These are phyloP conservation scores for Stichodactyla helianthus DNA, from an alignment of 64 coral and sea anemone genomes.

Conservation along the genomic window DNA sequence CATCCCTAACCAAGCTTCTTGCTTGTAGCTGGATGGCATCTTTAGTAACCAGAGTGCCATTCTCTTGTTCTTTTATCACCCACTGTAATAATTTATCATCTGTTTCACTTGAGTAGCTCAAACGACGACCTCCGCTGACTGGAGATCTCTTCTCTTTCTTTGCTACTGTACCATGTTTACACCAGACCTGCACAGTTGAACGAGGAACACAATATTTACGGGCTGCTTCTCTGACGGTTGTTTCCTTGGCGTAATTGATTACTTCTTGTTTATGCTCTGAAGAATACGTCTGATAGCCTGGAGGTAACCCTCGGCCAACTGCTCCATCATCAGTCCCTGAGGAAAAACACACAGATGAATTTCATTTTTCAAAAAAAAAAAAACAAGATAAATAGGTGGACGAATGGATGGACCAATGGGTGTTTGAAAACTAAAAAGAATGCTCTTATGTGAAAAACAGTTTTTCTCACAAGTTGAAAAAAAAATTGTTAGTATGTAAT, in stretches of 20 bases:
- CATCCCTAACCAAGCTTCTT: conserved; percentile 63
- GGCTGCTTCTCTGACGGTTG: conserved; percentile 78
- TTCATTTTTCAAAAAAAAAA: too few species aligned
- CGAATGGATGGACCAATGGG: too few species aligned
- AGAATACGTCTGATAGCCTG: conserved; percentile 76
- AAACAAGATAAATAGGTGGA: too few species aligned
- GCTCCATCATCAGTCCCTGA: conserved; percentile 45
- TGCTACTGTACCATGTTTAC: conserved; percentile 54
- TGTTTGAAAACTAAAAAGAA: too few species aligned
- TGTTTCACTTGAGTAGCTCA: conserved; percentile 94
- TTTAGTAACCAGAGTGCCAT: conserved; percentile 93
- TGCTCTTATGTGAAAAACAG: too few species aligned
- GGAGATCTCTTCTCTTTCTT: conserved; percentile 77
- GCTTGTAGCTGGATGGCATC: conserved; percentile 91
- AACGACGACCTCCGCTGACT: conserved; percentile 69
- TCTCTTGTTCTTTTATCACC: conserved; percentile 79
- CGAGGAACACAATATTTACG: conserved; percentile 86
- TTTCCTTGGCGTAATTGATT: conserved; percentile 88
- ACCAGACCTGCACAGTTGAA: conserved; percentile 89
- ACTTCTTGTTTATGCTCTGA: conserved; percentile 88
- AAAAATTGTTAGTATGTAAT: too few species aligned
- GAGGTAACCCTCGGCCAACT: conserved; percentile 57
- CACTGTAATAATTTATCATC: conserved; percentile 91
- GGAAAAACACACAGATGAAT: background rate
- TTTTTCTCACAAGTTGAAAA: too few species aligned